Evolutionary conservation across 2,888 invertebrate genomes (phyloP).

Genomic region (Gnatocerus cornutus): DNA sequence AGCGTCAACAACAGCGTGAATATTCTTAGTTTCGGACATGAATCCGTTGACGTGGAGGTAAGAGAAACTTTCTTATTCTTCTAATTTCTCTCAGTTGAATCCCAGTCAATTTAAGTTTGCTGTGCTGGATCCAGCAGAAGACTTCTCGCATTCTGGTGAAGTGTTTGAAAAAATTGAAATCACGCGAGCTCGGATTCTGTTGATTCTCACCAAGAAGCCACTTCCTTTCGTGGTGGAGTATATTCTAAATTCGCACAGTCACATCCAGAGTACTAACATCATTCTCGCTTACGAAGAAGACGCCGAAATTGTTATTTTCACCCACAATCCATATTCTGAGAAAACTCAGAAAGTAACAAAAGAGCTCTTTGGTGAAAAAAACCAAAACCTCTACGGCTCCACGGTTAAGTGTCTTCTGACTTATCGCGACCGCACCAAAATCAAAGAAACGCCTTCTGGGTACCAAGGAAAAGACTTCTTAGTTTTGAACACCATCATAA

Average conservation of each 20-base stretch:
- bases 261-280: conserved; percentile 30
- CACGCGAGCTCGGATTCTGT: conserved; percentile 41
- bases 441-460: conserved; percentile 15
- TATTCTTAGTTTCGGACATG: conserved; percentile 12
- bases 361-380: conserved; percentile 48
- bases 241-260: conserved; percentile 28
- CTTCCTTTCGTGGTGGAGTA: conserved; percentile 18
- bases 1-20: conserved; percentile 23
- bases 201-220: conserved; percentile 44
- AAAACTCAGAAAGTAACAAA: not conserved
- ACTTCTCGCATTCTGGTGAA: conserved; percentile 29
- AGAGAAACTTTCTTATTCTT: not conserved
- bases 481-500: conserved; percentile 48
- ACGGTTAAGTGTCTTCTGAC: conserved; percentile 43
- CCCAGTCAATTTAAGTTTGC: conserved; percentile 47
- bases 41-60: not conserved
- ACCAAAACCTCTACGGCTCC: conserved; percentile 30
- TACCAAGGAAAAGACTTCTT: conserved; percentile 51
- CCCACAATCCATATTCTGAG: conserved; percentile 38
- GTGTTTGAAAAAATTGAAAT: conserved; percentile 29
- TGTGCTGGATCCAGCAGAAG: conserved; percentile 35
- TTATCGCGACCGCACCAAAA: conserved; percentile 46
- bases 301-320: conserved; percentile 29
- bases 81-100: conserved; percentile 39
- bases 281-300: conserved; percentile 43